Conservation (phyloP, 2,888 invertebrate genomes). For the Panorpa germanica region DNA sequence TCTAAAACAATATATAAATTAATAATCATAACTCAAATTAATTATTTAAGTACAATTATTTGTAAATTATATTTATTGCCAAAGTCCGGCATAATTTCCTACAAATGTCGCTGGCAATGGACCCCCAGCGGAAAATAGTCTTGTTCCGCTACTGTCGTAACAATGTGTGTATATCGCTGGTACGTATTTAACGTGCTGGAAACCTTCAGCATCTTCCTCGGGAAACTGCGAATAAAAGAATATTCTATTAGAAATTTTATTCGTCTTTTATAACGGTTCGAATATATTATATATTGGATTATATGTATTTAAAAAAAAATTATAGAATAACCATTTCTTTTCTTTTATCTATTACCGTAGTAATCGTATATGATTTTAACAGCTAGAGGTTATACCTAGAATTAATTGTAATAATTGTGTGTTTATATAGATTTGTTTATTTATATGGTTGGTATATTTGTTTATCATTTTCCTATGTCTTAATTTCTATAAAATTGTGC, state of each 20-base stretch:
- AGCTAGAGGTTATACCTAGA: too few relatives aligned
- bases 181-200: slow-evolving; percentile 71
- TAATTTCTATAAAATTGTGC: too few relatives aligned
- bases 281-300: slow-evolving; percentile 3
- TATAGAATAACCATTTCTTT: slow-evolving; percentile 10
- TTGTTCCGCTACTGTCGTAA: slow-evolving; percentile 80
- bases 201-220: slow-evolving; percentile 68
- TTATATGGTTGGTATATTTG: too few relatives aligned
- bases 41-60: too few relatives aligned
- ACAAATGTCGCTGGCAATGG: slow-evolving; percentile 80
- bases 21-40: too few relatives aligned
- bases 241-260: slow-evolving; percentile 2
- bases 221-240: slow-evolving; percentile 41
- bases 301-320: background rate
- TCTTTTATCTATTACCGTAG: too few relatives aligned
- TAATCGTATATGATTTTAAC: too few relatives aligned
- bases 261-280: slow-evolving; percentile 6
- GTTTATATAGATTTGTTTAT: too few relatives aligned
- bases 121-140: slow-evolving; percentile 88
- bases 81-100: slow-evolving; percentile 88
- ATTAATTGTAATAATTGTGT: too few relatives aligned
- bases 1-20: too few relatives aligned
- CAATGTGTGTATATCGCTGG: slow-evolving; percentile 94
- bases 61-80: slow-evolving; percentile 76
- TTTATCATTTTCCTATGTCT: too few relatives aligned